A percentile compares a stretch with the other conserved stretches of the same genome.
Conservation (phyloP, 2,797 vertebrate species). For the Limosa lapponica region DNA sequence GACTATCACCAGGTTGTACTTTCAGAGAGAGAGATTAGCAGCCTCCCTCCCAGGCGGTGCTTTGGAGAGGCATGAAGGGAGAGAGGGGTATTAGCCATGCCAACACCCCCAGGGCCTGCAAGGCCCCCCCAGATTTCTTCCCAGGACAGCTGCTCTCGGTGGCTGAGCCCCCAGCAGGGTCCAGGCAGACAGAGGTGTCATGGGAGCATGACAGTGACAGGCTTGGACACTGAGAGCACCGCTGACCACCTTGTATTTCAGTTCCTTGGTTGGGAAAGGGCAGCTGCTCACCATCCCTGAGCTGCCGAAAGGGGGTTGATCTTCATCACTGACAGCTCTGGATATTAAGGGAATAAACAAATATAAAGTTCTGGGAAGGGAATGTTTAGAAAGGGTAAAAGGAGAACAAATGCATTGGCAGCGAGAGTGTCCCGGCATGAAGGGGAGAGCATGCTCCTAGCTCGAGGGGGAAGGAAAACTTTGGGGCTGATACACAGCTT, state of each 20-base stretch:
- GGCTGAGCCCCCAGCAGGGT: rapidly evolving
- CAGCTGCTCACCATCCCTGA: not conserved
- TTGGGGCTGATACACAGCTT: not conserved
- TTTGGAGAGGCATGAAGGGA: not conserved
- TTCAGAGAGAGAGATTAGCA: not conserved
- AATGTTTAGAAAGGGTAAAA: not conserved
- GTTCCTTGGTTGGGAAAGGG: not conserved
- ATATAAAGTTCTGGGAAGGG: not conserved
- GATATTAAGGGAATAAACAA: constrained; percentile 36
- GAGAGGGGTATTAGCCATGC: not conserved
- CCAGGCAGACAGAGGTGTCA: not conserved
- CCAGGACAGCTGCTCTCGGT: not conserved
- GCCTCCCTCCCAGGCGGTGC: not conserved
- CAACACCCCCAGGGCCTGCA: rapidly evolving
- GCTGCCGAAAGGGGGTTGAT: not conserved
- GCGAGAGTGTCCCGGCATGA: not conserved
- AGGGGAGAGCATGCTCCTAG: not conserved
- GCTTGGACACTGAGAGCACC: not conserved
- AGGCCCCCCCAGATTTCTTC: not conserved
- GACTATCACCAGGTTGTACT: not conserved
- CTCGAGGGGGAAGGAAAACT: not conserved
- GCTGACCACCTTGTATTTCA: not conserved
- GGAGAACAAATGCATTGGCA: not conserved
- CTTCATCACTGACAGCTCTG: constrained; percentile 35
- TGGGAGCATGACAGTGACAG: not conserved